Base-by-base conservation (phyloP, 2,888 invertebrate species). In the Epinotia bilunana region DNA sequence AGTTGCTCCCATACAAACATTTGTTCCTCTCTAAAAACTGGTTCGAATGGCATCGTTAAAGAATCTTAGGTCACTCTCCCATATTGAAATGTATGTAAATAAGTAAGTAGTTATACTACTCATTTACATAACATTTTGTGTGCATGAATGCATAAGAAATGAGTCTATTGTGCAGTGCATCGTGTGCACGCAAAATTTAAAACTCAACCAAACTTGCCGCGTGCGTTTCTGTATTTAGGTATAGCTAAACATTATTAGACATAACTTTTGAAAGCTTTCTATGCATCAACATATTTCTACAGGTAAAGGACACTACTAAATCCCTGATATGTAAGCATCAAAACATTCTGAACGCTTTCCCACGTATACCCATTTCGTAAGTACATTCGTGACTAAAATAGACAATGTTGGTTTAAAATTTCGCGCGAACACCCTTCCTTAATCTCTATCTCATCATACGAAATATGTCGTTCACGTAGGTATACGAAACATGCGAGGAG, bases 381-480 rank as follows among this genome's bases (percentile, higher is more conserved):
- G 6, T 33, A 39, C 9, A 18, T 16, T 28, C 53, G 60, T 53
- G 65, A 67, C 16, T 39, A 20, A 73, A 67, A 73, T 53, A 67
- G 49, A 73, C 53, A 61, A 73, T 39, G 53, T 18, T 5, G n/a
- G 20, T 53, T 68, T 61, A 60, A 71, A 65, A 65, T 65, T 74
- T 71, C 53, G 16, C n/a, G 53, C 33, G 16, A n/a, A 58, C 6
- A 12, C 61, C n/a, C 39, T 60, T 65, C 74, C 70, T 70, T 60
- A 70, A 70, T 70, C 43, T 55, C 49, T 53, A n/a, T n/a, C n/a
- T n/a, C n/a, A n/a, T n/a, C n/a, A 23, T 18, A 60, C 64, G 13
- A 20, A 63, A 57, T 65, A 74, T 74, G 49, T 70, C 12, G 65
- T 75, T 43, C 75, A 75, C 75, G 75, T 75, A 65, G 28, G 49